These are phyloP conservation scores for Druceiella hillmani DNA, from an alignment of 2,888 invertebrate species.

Conservation along the genomic window DNA sequence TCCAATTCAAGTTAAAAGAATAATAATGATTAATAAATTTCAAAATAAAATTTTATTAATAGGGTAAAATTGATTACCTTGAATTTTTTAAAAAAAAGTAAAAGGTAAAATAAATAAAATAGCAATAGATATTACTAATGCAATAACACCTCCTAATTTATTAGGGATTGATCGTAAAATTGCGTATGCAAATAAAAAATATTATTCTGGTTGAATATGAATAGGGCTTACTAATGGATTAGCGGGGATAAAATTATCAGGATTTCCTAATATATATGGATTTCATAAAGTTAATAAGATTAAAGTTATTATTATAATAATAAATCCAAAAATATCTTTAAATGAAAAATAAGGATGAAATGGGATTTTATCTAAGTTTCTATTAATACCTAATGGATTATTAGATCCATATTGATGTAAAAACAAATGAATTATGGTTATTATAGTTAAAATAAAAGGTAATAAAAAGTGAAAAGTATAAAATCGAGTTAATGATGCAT, in stretches of 20 bases:
- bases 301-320: slow-evolving; percentile 51
- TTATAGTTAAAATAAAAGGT: slow-evolving; percentile 59
- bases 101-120: slow-evolving; percentile 60
- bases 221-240: slow-evolving; percentile 63
- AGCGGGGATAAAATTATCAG: slow-evolving; percentile 69
- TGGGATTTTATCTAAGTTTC: slow-evolving; percentile 61
- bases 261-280: slow-evolving; percentile 60
- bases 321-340: slow-evolving; percentile 59
- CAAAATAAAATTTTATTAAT: slow-evolving; percentile 58
- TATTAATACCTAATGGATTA: slow-evolving; percentile 61
- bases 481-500: slow-evolving; percentile 71
- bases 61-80: slow-evolving; percentile 56
- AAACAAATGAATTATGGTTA: slow-evolving; percentile 61
- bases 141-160: slow-evolving; percentile 71
- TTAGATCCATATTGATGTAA: slow-evolving; percentile 64
- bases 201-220: slow-evolving; percentile 82
- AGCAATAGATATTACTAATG: slow-evolving; percentile 59
- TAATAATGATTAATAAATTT: slow-evolving; percentile 47
- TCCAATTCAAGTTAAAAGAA: slow-evolving; percentile 68
- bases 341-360: slow-evolving; percentile 62
- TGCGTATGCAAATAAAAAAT: slow-evolving; percentile 77
- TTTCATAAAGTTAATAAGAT: slow-evolving; percentile 45
- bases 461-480: slow-evolving; percentile 69
- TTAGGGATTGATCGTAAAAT: slow-evolving; percentile 76
- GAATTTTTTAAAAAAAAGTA: slow-evolving; percentile 50